Evolutionary conservation across 2,888 invertebrate genomes (phyloP).

Genomic region (Phortica magna): DNA sequence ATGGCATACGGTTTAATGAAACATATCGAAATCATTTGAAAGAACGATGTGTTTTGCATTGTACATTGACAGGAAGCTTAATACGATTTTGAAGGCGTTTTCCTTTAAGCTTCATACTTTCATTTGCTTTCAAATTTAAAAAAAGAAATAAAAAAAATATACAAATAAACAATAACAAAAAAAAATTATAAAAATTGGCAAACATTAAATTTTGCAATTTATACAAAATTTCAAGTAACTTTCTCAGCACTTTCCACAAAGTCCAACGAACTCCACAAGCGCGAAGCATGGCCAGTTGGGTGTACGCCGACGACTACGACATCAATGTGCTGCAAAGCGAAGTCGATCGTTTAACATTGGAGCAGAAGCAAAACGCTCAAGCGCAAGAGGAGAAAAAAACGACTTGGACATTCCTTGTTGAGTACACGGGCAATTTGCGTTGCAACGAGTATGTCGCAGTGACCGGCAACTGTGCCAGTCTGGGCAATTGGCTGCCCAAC

Average conservation of each 20-base stretch:
- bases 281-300: constrained; percentile 21
- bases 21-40: background rate
- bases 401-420: background rate
- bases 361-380: background rate
- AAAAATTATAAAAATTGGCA: background rate
- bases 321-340: background rate
- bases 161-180: background rate
- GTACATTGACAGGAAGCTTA: too few species aligned
- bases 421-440: background rate
- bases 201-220: background rate
- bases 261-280: too few species aligned
- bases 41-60: background rate
- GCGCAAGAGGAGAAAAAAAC: background rate
- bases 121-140: too few species aligned
- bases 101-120: too few species aligned
- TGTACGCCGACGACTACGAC: constrained; percentile 12
- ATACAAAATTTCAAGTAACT: background rate
- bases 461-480: constrained; percentile 81
- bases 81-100: too few species aligned
- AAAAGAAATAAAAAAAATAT: background rate
- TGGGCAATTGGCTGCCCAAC: constrained; percentile 84
- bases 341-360: background rate
- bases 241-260: too few species aligned
- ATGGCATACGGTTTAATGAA: background rate
- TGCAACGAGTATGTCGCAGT: constrained; percentile 82